Conservation (phyloP, 2,797 vertebrate genomes). For the Peromyscus eremicus region DNA sequence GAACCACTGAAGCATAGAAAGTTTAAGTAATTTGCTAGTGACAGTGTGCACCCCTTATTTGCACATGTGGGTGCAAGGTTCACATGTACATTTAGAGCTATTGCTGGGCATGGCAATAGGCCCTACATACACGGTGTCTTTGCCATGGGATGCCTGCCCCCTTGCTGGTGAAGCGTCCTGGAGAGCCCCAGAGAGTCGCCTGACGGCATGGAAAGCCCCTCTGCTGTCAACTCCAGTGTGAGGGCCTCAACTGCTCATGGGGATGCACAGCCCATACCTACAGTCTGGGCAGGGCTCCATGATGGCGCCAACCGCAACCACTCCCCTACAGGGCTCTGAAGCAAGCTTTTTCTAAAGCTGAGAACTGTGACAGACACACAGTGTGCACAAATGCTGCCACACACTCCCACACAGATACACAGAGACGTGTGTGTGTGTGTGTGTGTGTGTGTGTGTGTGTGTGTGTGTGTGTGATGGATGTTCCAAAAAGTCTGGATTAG, state of each 20-base stretch:
- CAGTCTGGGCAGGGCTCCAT: not conserved
- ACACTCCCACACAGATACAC: not conserved
- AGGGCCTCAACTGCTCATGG: not conserved
- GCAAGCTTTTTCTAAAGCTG: not conserved
- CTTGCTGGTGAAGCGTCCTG: not conserved
- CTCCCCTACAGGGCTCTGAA: not conserved
- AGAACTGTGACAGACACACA: not conserved
- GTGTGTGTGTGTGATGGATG: not conserved
- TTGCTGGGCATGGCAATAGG: no score
- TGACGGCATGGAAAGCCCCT: not conserved
- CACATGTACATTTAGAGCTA: no score
- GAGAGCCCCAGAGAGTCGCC: not conserved
- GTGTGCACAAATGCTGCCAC: conserved; percentile 23
- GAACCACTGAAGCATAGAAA: not conserved
- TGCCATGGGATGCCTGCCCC: not conserved
- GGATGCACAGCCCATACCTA: not conserved
- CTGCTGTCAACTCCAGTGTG: not conserved
- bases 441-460: no score
- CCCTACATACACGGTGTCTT: no score
- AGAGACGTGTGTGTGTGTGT: not conserved
- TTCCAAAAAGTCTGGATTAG: conserved; percentile 30
- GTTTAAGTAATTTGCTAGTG: not conserved
- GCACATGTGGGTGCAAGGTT: rapidly evolving
- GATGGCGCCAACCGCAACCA: not conserved
- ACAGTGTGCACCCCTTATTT: not conserved